Conservation (phyloP, 1,140 invertebrate genomes). For the Apis laboriosa region DNA sequence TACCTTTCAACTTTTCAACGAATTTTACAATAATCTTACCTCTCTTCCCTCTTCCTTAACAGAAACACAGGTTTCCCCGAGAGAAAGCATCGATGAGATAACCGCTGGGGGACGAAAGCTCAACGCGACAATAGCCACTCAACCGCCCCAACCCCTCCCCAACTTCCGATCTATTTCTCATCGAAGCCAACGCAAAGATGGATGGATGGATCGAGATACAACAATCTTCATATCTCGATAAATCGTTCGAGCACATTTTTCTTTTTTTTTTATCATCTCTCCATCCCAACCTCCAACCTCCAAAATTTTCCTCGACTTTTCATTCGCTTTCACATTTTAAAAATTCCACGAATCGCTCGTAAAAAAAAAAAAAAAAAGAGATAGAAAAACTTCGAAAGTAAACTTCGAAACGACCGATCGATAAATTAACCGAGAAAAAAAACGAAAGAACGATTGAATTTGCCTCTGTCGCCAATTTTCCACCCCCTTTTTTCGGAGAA, state of each 20-base stretch:
- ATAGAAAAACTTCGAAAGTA: too few relatives aligned
- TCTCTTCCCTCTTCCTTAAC: constrained; percentile 32
- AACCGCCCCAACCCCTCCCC: too few relatives aligned
- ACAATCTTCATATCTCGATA: constrained; percentile 74
- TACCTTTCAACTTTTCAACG: neutral
- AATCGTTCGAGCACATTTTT: constrained; percentile 60
- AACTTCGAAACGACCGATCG: too few relatives aligned
- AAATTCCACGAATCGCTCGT: too few relatives aligned
- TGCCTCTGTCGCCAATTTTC: too few relatives aligned
- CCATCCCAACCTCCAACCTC: constrained; percentile 5
- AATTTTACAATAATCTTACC: neutral
- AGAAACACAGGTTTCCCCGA: constrained; percentile 45
- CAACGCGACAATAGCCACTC: constrained; percentile 73
- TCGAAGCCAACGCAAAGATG: constrained; percentile 59
- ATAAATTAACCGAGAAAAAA: too few relatives aligned
- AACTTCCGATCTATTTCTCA: constrained; percentile 12
- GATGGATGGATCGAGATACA: constrained; percentile 65
- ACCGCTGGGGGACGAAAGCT: constrained; percentile 49
- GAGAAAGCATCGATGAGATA: constrained; percentile 44
- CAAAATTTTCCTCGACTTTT: neutral
- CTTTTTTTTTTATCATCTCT: constrained; percentile 39
- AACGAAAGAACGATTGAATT: too few relatives aligned
- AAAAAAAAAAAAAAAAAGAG: too few relatives aligned
- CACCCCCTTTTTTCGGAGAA: neutral
- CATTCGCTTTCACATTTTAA: neutral